Conservation (phyloP, 2,888 invertebrate genomes). For the Horisme vitalbata region DNA sequence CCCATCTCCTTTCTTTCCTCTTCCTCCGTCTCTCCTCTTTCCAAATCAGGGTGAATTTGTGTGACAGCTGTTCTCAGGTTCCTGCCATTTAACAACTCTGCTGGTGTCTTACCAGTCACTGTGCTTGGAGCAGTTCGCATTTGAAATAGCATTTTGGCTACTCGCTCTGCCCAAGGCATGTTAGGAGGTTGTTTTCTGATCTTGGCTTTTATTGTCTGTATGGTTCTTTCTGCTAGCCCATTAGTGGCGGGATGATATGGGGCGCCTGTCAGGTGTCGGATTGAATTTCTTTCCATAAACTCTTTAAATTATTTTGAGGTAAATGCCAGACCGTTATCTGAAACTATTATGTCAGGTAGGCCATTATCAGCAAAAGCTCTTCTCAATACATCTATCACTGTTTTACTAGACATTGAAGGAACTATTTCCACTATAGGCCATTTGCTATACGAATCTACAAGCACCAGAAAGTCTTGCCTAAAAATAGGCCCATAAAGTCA, state of each 20-base stretch:
- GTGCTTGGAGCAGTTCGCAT: no score
- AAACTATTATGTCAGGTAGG: not conserved
- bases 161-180: conserved; percentile 22
- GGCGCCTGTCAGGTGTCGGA: conserved; percentile 23
- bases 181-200: conserved; percentile 21
- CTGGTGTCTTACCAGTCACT: no score
- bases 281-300: conserved; percentile 24
- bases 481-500: conserved; percentile 27
- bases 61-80: no score
- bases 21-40: no score
- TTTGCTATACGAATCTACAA: conserved; percentile 20
- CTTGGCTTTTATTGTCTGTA: conserved; percentile 31
- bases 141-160: conserved; percentile 1
- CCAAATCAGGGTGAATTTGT: no score
- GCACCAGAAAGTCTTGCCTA: conserved; percentile 16
- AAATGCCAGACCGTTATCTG: conserved; percentile 21
- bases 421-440: not conserved
- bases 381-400: not conserved
- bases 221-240: conserved; percentile 30
- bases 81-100: no score
- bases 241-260: conserved; percentile 33
- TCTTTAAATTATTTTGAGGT: conserved; percentile 25
- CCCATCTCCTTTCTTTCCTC: no score
- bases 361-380: conserved; percentile 4
- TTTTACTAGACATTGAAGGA: not conserved